These are phyloP conservation scores for Tapirus indicus DNA, from an alignment of 2,797 vertebrate genomes.

Conservation along the genomic window DNA sequence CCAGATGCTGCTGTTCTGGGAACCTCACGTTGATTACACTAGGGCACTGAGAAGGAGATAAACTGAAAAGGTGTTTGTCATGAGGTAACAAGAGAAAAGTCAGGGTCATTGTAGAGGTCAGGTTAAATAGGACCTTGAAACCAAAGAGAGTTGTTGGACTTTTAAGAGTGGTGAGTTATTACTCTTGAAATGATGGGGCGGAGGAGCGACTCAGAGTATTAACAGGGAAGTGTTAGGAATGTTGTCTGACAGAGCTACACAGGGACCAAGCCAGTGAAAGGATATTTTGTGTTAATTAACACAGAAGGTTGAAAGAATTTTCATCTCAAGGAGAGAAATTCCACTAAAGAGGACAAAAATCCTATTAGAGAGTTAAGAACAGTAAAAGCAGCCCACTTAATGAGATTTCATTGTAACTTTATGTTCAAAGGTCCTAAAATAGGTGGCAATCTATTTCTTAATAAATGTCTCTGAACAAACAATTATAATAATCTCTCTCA, in stretches of 20 bases:
- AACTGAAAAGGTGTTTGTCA: not conserved
- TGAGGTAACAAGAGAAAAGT: not conserved
- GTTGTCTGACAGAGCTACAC: not conserved
- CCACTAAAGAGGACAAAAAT: slow-evolving; percentile 9
- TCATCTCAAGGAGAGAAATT: slow-evolving; percentile 38
- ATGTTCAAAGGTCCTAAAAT: slow-evolving; percentile 34
- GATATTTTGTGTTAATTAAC: slow-evolving; percentile 38
- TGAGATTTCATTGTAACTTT: slow-evolving; percentile 19
- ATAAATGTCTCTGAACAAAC: slow-evolving; percentile 47
- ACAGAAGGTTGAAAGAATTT: slow-evolving; percentile 7
- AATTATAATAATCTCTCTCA: slow-evolving; percentile 31
- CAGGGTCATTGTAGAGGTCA: not conserved
- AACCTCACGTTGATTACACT: not conserved
- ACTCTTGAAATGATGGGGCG: not conserved
- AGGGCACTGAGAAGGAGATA: not conserved
- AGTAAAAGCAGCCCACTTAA: not conserved
- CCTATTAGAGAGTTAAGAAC: not conserved
- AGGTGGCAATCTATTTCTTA: slow-evolving; percentile 46
- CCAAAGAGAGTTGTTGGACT: not conserved
- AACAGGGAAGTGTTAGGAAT: not conserved
- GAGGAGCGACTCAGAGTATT: not conserved
- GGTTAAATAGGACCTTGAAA: not conserved
- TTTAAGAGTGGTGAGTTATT: not conserved
- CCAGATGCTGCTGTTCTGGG: not conserved
- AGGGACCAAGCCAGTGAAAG: not conserved